Percentiles rank a stretch among this genome's conserved stretches.
These are phyloP conservation scores for Hydrocynus forskahlii DNA, from an alignment of 2,797 vertebrate genomes.

Conservation along the genomic window DNA sequence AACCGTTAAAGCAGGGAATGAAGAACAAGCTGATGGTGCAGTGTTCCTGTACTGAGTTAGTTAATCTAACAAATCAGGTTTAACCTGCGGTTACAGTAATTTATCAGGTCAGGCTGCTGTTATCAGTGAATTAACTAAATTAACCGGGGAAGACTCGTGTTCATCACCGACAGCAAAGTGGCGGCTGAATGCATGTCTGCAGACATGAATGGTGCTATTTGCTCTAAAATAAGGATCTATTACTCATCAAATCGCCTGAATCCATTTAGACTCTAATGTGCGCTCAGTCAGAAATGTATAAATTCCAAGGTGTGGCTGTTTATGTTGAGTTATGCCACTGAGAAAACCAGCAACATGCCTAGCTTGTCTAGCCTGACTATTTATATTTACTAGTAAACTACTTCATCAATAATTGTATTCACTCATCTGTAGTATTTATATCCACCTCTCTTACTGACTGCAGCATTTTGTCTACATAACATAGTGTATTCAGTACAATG, in stretches of 20 bases:
- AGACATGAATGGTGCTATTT: not conserved
- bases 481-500: too few relatives aligned
- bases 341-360: not conserved
- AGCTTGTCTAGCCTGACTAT: too few relatives aligned
- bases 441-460: not conserved
- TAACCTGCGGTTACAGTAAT: not conserved
- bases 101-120: not conserved
- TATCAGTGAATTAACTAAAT: not conserved
- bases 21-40: too few relatives aligned
- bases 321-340: not conserved
- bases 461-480: too few relatives aligned
- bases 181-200: not conserved
- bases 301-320: not conserved
- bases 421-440: too few relatives aligned
- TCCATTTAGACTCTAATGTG: not conserved
- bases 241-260: not conserved
- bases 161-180: not conserved
- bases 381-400: too few relatives aligned
- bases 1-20: too few relatives aligned
- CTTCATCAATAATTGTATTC: too few relatives aligned
- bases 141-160: not conserved
- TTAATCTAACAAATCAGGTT: not conserved
- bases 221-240: not conserved
- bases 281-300: not conserved
- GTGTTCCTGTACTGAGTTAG: too few relatives aligned